A percentile compares a stretch with the other conserved stretches of the same genome.
Conservation (phyloP, 2,113 vertebrate genomes). For the Clarias macrocephalus region DNA sequence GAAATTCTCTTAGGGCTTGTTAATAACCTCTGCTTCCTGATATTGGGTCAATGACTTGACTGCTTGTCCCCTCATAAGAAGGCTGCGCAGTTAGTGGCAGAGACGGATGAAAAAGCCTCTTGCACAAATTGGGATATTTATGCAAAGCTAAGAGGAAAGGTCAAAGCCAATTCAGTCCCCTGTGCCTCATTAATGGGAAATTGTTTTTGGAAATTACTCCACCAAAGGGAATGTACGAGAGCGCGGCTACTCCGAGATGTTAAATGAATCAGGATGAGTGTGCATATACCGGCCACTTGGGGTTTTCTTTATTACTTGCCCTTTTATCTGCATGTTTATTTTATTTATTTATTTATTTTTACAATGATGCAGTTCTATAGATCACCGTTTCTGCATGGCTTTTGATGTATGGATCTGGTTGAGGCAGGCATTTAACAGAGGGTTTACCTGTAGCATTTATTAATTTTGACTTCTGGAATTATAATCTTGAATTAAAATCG, state of each 20-base stretch:
- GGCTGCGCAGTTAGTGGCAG: neutral
- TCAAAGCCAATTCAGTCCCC: constrained; percentile 31
- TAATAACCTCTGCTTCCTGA: constrained; percentile 17
- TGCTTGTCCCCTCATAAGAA: constrained; percentile 30
- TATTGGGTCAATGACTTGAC: constrained; percentile 30
- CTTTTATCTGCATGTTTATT: neutral
- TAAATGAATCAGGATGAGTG: neutral
- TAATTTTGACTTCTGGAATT: neutral
- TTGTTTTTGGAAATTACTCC: constrained; percentile 35
- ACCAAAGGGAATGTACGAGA: neutral
- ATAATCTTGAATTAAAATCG: neutral
- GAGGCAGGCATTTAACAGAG: neutral
- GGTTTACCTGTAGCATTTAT: neutral
- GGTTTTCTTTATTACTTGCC: neutral
- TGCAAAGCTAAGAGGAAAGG: constrained; percentile 45
- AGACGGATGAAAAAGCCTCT: constrained; percentile 23
- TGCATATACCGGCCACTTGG: neutral
- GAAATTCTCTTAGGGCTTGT: constrained; percentile 31
- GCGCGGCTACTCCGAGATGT: neutral
- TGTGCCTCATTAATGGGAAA: constrained; percentile 40
- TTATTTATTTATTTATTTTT: neutral
- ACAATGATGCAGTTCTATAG: neutral
- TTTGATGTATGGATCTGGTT: neutral
- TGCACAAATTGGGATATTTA: constrained; percentile 47
- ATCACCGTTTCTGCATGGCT: neutral